These are phyloP conservation scores for Zaprionus kolodkinae DNA, from an alignment of 1,140 invertebrate genomes.

Conservation along the genomic window DNA sequence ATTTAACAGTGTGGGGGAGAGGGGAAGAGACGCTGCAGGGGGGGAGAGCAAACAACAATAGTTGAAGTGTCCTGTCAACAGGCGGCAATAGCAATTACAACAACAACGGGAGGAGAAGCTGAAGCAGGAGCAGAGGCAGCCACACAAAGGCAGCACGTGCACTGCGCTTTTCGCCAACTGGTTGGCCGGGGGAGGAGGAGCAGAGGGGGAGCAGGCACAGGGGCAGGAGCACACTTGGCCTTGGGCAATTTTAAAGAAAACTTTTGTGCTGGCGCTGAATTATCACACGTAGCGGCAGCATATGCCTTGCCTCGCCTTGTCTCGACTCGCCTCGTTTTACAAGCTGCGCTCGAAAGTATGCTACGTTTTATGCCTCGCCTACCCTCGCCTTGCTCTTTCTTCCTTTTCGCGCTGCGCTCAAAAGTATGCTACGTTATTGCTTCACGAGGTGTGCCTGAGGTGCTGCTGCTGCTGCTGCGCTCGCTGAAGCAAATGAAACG, in stretches of 20 bases:
- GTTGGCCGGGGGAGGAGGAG: neutral
- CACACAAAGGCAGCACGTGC: conserved; percentile 70
- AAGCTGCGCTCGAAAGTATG: neutral
- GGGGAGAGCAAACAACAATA: conserved; percentile 65
- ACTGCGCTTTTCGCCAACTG: conserved; percentile 69
- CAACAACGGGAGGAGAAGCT: conserved; percentile 39
- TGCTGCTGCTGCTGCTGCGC: too few relatives aligned
- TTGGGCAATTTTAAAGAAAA: conserved; percentile 69
- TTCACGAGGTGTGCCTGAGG: too few relatives aligned
- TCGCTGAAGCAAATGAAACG: conserved; percentile 44
- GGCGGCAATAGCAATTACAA: conserved; percentile 64
- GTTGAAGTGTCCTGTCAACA: conserved; percentile 82
- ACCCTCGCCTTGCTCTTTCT: too few relatives aligned
- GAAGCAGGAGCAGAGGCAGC: conserved; percentile 12
- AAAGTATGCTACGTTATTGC: neutral
- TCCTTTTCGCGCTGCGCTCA: neutral
- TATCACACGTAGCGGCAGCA: conserved; percentile 66
- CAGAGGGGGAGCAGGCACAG: conserved; percentile 48
- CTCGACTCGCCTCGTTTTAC: neutral
- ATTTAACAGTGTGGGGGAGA: conserved; percentile 54
- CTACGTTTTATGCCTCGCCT: neutral
- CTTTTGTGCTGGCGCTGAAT: conserved; percentile 59
- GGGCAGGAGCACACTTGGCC: conserved; percentile 59
- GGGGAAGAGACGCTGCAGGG: neutral
- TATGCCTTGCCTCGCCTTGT: conserved; percentile 16